Percentiles rank a stretch among this genome's conserved stretches.
Evolutionary conservation across 2,888 invertebrate genomes (phyloP).

Genomic region (Opisthograptis luteolata): DNA sequence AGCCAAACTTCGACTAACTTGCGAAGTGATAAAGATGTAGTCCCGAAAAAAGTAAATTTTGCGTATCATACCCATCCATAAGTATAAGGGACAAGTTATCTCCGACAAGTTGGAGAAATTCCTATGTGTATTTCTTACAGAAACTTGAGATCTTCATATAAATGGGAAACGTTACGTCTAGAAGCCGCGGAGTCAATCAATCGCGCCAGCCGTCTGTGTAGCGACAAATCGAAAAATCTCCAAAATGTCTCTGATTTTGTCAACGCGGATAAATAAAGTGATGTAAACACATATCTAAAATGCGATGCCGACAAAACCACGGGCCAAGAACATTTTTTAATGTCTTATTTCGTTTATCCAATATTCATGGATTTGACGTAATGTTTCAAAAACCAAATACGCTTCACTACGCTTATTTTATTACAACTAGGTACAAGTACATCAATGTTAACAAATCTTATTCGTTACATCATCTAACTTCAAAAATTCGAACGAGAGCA

Average conservation of each 20-base stretch:
- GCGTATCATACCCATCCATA: constrained; percentile 32
- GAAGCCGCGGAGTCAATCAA: constrained; percentile 69
- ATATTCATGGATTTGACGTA: no score
- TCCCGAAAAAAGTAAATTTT: constrained; percentile 33
- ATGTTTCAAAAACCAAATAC: no score
- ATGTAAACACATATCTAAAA: constrained; percentile 28
- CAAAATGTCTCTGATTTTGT: constrained; percentile 53
- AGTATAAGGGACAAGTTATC: constrained; percentile 33
- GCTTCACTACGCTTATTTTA: no score
- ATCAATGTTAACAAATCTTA: no score
- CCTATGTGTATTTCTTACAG: constrained; percentile 46
- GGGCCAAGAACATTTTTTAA: background rate
- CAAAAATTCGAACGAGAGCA: no score
- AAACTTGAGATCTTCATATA: constrained; percentile 71
- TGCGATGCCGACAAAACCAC: constrained; percentile 6
- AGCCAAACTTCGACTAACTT: constrained; percentile 23
- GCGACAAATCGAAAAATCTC: constrained; percentile 74
- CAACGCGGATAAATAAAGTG: constrained; percentile 30
- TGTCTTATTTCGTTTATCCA: no score
- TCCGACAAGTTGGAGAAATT: constrained; percentile 39
- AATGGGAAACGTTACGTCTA: constrained; percentile 67
- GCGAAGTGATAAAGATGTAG: constrained; percentile 28
- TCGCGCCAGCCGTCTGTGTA: constrained; percentile 67
- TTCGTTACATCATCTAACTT: no score
- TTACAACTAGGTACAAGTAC: no score